Base-by-base conservation (phyloP, 2,888 invertebrate genomes). In the Drymonia ruficornis region DNA sequence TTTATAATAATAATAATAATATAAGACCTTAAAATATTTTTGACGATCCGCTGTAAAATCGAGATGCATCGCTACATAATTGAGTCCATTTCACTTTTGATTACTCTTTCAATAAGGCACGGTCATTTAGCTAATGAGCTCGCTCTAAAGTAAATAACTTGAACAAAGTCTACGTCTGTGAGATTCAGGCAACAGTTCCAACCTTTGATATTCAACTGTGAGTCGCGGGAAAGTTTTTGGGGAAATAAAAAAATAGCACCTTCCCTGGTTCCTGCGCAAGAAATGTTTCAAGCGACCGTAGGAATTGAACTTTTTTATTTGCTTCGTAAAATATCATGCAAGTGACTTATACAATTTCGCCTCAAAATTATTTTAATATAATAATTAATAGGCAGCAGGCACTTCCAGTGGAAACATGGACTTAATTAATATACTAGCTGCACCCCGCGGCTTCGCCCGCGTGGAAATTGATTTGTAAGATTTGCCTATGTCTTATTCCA, bases 91-190 rank as follows among this genome's bases (percentile, higher is more conserved):
- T 65, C 68, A 74, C 77, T 78, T 84, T 84, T 84, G 81, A 83
- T 83, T 81, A 81, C 83, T 81, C 76, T 84, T 87, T 84, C 80
- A 87, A 88, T 87, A 86, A 84, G 23, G 80, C 78, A 84, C 83
- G 84, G 87, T 86, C 84, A 87, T 89, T 90, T 87, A 85, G 86
- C 84, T 90, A 90, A 91, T 89, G 90, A 89, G 87, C 82, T 77
- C 79, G 76, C 83, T 87, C 77, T 78, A 83, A 84, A 89, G 85
- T 84, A 87, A 90, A 89, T 88, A 89, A 84, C 75, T 85, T 79
- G 78, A 84, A 86, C 86, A 85, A 88, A 88, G 83, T 87, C 84
- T 83, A 74, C 80, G 83, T 81, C 81, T 83, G 81, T 81, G 77
- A 82, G 81, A 85, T 82, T 80, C 82, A 70, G 74, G 74, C 69